These are phyloP conservation scores for Gibbula magus DNA, from an alignment of 2,888 invertebrate species.

Conservation along the genomic window DNA sequence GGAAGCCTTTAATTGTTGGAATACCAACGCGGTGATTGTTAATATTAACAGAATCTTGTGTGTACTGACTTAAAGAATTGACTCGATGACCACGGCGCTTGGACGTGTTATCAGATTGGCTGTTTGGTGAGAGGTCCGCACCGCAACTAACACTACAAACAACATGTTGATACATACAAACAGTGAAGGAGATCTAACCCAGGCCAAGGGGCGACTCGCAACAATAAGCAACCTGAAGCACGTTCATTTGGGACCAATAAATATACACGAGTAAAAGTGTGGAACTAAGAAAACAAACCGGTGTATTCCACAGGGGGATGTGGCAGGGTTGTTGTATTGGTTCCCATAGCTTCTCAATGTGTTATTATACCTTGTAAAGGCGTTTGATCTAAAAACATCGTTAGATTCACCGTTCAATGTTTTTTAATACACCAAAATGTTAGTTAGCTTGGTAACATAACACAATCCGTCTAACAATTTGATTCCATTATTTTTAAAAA, in stretches of 20 bases:
- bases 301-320: not conserved
- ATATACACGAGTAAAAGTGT: not conserved
- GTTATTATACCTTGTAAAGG: too few species aligned
- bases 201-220: not conserved
- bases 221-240: not conserved
- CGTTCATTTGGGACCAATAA: not conserved
- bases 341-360: not conserved
- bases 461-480: too few species aligned
- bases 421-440: too few species aligned
- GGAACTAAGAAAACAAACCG: not conserved
- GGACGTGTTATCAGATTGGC: not conserved
- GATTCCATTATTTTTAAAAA: too few species aligned
- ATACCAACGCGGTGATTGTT: not conserved
- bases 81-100: not conserved
- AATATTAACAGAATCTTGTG: not conserved
- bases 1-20: constrained; percentile 2
- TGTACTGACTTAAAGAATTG: not conserved
- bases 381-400: too few species aligned
- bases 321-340: not conserved
- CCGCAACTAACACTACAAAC: not conserved
- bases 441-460: too few species aligned
- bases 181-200: not conserved
- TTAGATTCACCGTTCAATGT: too few species aligned
- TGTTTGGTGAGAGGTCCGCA: not conserved
- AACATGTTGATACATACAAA: not conserved